Conservation (phyloP, 2,888 invertebrate species). For the Xiphydria camelus region DNA sequence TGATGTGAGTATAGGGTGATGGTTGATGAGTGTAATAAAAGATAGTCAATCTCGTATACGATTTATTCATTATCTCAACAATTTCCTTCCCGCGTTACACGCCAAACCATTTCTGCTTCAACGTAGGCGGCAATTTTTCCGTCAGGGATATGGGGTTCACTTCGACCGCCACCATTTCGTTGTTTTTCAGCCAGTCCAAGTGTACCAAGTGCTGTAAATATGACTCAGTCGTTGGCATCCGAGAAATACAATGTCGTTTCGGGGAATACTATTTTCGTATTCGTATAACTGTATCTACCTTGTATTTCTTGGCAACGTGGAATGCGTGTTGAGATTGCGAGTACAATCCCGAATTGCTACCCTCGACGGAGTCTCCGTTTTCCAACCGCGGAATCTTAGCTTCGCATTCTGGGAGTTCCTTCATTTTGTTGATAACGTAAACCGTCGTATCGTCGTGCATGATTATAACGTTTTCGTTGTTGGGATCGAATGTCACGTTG, state of each 20-base stretch:
- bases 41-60: no score
- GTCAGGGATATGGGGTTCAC: slow-evolving; percentile 71
- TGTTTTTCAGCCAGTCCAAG: slow-evolving; percentile 68
- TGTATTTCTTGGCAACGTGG: slow-evolving; percentile 60
- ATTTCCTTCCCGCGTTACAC: no score
- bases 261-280: slow-evolving; percentile 1
- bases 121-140: slow-evolving; percentile 72
- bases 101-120: slow-evolving; percentile 71
- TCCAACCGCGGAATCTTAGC: slow-evolving; percentile 56
- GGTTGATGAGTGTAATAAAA: no score
- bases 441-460: slow-evolving; percentile 75
- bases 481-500: slow-evolving; percentile 67
- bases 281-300: slow-evolving; percentile 58
- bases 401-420: slow-evolving; percentile 53
- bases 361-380: slow-evolving; percentile 46
- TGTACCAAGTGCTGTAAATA: slow-evolving; percentile 74
- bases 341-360: slow-evolving; percentile 44
- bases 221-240: slow-evolving; percentile 5
- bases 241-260: neutral
- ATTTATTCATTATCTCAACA: no score
- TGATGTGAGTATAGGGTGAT: no score
- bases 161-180: slow-evolving; percentile 78
- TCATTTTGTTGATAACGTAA: slow-evolving; percentile 64
- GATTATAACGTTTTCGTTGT: slow-evolving; percentile 68
- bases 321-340: slow-evolving; percentile 50